These are phyloP conservation scores for Chymomyza costata DNA, from an alignment of 1,140 invertebrate genomes.

Conservation along the genomic window DNA sequence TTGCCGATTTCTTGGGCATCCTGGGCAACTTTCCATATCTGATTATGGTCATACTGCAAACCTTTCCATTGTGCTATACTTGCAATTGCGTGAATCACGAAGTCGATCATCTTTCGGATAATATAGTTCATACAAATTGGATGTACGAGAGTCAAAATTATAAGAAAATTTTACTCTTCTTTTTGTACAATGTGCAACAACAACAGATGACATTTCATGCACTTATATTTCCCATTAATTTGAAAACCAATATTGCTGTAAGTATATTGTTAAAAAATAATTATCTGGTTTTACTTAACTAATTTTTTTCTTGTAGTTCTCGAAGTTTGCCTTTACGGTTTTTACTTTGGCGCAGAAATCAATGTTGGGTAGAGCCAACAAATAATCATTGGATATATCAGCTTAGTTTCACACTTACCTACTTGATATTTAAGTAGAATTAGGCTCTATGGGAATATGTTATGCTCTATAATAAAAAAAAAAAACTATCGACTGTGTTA, in stretches of 20 bases:
- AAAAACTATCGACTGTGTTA: no score
- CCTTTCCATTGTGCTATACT: constrained; percentile 1
- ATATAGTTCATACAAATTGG: neutral
- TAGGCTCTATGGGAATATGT: no score
- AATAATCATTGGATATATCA: no score
- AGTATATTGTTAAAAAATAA: no score
- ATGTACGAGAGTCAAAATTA: neutral
- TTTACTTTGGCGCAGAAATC: neutral
- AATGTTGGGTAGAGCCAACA: no score
- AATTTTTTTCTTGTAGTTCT: neutral
- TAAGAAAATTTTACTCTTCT: neutral
- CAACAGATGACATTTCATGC: neutral
- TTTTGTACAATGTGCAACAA: neutral
- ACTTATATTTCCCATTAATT: neutral
- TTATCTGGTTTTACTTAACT: no score
- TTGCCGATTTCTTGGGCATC: neutral
- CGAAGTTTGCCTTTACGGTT: neutral
- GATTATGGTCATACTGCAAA: neutral
- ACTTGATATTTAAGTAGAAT: no score
- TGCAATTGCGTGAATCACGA: neutral
- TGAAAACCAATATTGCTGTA: neutral
- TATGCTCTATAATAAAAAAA: no score
- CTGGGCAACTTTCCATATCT: neutral
- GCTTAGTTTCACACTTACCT: no score
- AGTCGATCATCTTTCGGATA: neutral